phyloP scores from a whole-genome alignment of 2,797 vertebrate genomes.

The Diglossa cyanea region DNA sequence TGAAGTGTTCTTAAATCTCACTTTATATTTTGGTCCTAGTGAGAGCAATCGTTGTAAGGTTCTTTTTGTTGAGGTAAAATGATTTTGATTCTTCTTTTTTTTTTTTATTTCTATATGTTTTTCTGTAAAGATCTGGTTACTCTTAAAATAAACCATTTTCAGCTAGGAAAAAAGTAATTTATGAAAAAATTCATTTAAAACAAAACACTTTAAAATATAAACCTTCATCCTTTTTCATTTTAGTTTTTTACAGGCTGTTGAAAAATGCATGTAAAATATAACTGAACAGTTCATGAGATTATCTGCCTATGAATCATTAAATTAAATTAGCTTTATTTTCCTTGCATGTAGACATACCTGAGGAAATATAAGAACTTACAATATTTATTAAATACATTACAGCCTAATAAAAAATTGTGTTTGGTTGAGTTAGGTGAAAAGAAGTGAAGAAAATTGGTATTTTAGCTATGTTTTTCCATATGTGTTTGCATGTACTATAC shows the following conservation, averaged over 20 bases:
- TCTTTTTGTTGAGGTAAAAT: background rate
- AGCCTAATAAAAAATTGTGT: background rate
- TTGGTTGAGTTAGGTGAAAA: background rate
- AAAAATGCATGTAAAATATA: background rate
- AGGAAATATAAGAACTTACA: background rate
- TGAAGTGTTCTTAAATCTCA: background rate
- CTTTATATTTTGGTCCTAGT: background rate
- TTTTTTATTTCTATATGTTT: background rate
- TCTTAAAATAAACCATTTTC: constrained; percentile 7
- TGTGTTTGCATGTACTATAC: background rate
- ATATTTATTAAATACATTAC: background rate
- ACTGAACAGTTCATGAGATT: background rate
- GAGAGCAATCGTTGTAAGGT: background rate
- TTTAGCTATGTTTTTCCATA: background rate
- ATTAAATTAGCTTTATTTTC: background rate
- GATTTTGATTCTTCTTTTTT: background rate
- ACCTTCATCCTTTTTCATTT: background rate
- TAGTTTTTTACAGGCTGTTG: background rate
- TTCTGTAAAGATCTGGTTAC: background rate
- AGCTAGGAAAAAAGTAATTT: background rate
- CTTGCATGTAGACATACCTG: background rate
- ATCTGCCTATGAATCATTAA: background rate
- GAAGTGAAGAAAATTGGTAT: background rate
- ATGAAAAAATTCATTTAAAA: background rate
- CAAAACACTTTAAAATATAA: background rate